Percentiles rank a stretch among this genome's conserved stretches.
These are phyloP conservation scores for Gastrophryne carolinensis DNA, from an alignment of 2,797 vertebrate genomes.

Conservation along the genomic window DNA sequence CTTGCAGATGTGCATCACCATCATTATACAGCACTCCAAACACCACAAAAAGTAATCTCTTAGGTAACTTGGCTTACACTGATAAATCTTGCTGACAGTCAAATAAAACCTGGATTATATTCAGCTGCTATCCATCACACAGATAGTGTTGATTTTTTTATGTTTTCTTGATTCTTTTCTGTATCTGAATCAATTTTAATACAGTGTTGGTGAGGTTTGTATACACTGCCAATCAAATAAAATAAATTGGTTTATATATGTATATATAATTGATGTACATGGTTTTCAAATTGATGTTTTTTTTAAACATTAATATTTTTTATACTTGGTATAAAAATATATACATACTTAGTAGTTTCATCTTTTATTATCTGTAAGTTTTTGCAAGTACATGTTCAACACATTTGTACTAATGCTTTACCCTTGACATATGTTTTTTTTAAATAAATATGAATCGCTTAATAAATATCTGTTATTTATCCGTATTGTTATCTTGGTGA, in stretches of 20 bases:
- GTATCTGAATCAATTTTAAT: slow-evolving; percentile 20
- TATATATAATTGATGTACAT: neutral
- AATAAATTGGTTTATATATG: neutral
- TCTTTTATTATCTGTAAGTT: too few relatives aligned
- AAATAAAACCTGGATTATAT: slow-evolving; percentile 28
- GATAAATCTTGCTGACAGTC: slow-evolving; percentile 34
- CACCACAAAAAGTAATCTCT: slow-evolving; percentile 29
- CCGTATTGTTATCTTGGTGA: too few relatives aligned
- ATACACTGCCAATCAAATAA: neutral
- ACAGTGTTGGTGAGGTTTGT: neutral
- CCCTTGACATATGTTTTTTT: too few relatives aligned
- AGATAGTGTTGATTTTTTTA: slow-evolving; percentile 4
- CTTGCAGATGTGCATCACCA: slow-evolving; percentile 24
- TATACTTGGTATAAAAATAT: too few relatives aligned
- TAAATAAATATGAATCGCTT: too few relatives aligned
- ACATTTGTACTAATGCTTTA: too few relatives aligned
- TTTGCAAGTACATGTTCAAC: too few relatives aligned
- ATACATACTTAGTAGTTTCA: too few relatives aligned
- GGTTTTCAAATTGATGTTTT: too few relatives aligned
- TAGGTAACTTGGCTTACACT: slow-evolving; percentile 12
- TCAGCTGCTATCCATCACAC: slow-evolving; percentile 1
- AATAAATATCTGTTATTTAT: too few relatives aligned
- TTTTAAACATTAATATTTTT: too few relatives aligned
- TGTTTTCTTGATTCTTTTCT: neutral
- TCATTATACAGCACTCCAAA: slow-evolving; percentile 28